Evolutionary conservation across 2,113 vertebrate species (phyloP), one percentile per base, ranked within the genome.

Genomic region (Pelvicachromis taeniatus): DNA sequence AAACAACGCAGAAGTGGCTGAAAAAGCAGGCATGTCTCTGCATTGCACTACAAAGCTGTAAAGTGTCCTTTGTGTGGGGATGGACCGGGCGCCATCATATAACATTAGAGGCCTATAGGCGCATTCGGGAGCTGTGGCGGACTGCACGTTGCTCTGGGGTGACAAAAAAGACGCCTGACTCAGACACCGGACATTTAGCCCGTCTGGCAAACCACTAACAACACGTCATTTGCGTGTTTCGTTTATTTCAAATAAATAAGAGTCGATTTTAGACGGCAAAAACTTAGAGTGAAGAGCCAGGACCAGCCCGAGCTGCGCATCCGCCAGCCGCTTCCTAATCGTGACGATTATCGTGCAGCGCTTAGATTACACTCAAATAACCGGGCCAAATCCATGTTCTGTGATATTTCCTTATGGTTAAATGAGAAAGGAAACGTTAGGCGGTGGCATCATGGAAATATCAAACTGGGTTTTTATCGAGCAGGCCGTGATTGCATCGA

Each of bases 51-150:
- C 6, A 7, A 2, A 26, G 59, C 23, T 75, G 56, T 16, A 8
- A 80, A 85, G 63, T 82, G 88, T 81, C 89, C 92, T 94, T 93
- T 94, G 93, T 95, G 90, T 93, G 86, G 8, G 82, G 68, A 12
- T 0, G 1, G 54, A 75, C 77, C 7, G 89, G 93, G 83, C 93
- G 94, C 92, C 92, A 93, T 95, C 94, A 89, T 73, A 4, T 12
- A 31, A 2, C 87, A 70, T 31, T 42, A 31, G 79, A 84, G 94
- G 93, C 92, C 92, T 90, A 2, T 8, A 29, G 56, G 48, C 78
- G 50, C 29, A 1, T 53, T 10, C 78, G 23, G 3, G 23, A 33
- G 54, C 81, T 2, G 7, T 14, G 77, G 23, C 13, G 4, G 1
- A 21, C 29, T 9, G 19, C 38, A 19, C 35, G 56, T 1, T 7